Evolutionary conservation across 2,113 vertebrate species (phyloP).

Genomic region (Tragelaphus imberbis): DNA sequence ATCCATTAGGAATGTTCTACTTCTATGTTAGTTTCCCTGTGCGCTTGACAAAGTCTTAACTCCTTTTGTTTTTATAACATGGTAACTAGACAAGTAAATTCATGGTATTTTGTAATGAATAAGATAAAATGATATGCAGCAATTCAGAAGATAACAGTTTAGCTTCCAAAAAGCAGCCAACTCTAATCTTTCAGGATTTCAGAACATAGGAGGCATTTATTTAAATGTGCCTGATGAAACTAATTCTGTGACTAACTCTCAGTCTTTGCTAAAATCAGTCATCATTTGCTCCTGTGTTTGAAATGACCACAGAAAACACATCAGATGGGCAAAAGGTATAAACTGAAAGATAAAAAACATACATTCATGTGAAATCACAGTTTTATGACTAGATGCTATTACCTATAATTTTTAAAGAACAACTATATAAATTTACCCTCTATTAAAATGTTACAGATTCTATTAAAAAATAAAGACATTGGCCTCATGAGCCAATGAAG

Average conservation of each 20-base stretch:
- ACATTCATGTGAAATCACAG: background rate
- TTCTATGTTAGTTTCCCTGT: background rate
- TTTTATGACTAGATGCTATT: background rate
- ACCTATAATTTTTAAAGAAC: background rate
- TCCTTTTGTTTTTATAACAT: background rate
- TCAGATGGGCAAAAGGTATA: background rate
- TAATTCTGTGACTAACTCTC: background rate
- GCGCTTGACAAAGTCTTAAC: background rate
- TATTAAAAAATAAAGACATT: constrained; percentile 14
- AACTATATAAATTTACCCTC: background rate
- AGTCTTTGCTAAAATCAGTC: background rate
- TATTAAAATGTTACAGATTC: background rate
- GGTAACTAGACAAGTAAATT: background rate
- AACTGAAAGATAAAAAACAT: background rate
- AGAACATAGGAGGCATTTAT: background rate
- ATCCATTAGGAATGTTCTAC: background rate
- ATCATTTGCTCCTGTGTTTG: background rate
- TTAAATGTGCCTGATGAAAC: constrained; percentile 12
- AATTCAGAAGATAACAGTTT: constrained; percentile 4
- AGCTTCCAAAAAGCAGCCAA: background rate
- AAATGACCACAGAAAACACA: background rate
- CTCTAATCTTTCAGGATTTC: constrained; percentile 5
- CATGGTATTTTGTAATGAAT: background rate
- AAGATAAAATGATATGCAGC: background rate
- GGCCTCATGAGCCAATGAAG: background rate